phyloP scores from a whole-genome alignment of 2,888 invertebrate species.

The Ornithoptera priamus region DNA sequence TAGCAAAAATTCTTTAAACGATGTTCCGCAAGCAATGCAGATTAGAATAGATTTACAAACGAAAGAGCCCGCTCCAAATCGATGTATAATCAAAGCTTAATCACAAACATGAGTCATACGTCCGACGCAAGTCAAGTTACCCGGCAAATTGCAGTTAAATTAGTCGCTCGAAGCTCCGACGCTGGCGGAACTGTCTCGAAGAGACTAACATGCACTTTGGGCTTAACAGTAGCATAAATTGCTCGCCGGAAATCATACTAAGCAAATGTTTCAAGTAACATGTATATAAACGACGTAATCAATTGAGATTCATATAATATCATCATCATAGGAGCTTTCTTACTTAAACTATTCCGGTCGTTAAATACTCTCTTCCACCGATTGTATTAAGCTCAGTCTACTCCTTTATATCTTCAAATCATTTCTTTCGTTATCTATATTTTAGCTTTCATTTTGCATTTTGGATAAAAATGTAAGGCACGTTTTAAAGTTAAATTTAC shows the following conservation, averaged over 20 bases:
- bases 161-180: conserved; percentile 45
- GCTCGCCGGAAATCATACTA: conserved; percentile 17
- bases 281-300: not conserved
- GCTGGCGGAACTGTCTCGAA: conserved; percentile 32
- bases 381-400: too few relatives aligned
- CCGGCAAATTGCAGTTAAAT: conserved; percentile 57
- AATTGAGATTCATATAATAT: not conserved
- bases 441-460: too few relatives aligned
- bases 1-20: not conserved
- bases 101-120: conserved; percentile 41
- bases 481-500: conserved; percentile 8
- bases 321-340: too few relatives aligned
- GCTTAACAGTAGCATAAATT: conserved; percentile 25
- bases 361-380: too few relatives aligned
- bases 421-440: too few relatives aligned
- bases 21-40: not conserved
- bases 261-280: conserved; percentile 4
- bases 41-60: conserved; percentile 12
- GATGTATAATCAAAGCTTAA: conserved; percentile 41
- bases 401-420: too few relatives aligned
- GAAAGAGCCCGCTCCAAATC: conserved; percentile 27
- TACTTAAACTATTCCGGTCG: too few relatives aligned
- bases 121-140: conserved; percentile 38
- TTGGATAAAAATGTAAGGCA: not conserved
- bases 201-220: conserved; percentile 28